Evolutionary conservation across 2,113 vertebrate genomes (phyloP), one percentile per base, ranked within the genome.

Genomic region (Petaurus breviceps): DNA sequence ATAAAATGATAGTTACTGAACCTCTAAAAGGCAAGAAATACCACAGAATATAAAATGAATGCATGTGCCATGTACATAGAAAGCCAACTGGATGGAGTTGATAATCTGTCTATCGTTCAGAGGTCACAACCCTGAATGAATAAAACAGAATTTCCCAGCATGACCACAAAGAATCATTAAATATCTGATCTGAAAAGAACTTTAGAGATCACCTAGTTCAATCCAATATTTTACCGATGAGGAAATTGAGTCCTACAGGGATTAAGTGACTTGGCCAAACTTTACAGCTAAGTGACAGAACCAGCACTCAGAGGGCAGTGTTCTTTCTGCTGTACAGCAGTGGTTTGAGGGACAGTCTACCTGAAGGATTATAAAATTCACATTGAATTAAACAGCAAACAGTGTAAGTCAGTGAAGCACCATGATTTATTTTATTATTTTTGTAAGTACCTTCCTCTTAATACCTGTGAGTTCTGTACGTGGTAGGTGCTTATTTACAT

Each of bases 351-450:
- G 68, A 84, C 68, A 43, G 19, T 84, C 68, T 84, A 84, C n/a
- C 5, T 16, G 23, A 43, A 84, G 19, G 6, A 43, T 84, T 23
- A 84, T 43, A 84, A 43, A 43, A 43, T 84, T 84, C 68, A 22
- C 68, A 84, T 57, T 93, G 89, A 94, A 51, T 90, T 53, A 90
- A 57, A 11, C 47, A 49, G 43, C 23, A 89, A 94, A 46, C 47
- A 53, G 1, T 93, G 43, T 68, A 91, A 94, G 49, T 94, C 77
- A 43, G 3, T 47, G 47, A 93, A 26, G 19, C 23, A 8, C 43
- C 28, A 26, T 14, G 3, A 47, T 37, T 84, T 84, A 47, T 37
- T 84, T 84, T 43, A 68, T 68, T 68, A 12, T 68, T 28, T 68
- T 68, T 31, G 10, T 37, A 23, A 43, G 19, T 84, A 3, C 19